Evolutionary conservation across 1,140 invertebrate species (phyloP), one percentile per base, ranked within the genome.

Genomic region (Drosophila novamexicana): DNA sequence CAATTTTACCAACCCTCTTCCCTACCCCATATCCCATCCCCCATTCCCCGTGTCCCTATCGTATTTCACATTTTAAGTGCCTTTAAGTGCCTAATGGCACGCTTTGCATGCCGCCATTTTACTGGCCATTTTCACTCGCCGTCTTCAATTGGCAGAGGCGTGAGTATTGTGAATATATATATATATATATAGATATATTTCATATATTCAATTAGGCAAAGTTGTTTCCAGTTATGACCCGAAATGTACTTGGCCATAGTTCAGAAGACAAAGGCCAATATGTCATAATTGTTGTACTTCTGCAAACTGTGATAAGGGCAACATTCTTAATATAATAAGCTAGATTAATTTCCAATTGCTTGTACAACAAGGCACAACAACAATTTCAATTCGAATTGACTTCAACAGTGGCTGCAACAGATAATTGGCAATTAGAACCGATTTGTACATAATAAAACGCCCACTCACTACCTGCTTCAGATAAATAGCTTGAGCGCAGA

Each of bases 41-140:
- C 7, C 7, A 7, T 6, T 14, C 6, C 0, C 42, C 2, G 0
- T 5, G n/a, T 14, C n/a, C 42, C 14, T 44, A 14, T 36, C 12
- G 14, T 6, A 40, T 37, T 39, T 53, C 49, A 57, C 50, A 66
- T 40, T 79, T 69, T 62, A 79, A 79, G 71, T 72, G 79, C 71
- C 83, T 82, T 86, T 79, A 88, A 86, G 82, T 88, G 82, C 77
- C 82, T 88, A 86, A 86, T 88, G 75, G 80, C 81, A 86, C 81
- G 82, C 22, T 85, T 86, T 77, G 75, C 70, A 86, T 85, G 81
- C 81, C 81, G 34, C 77, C 81, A 81, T 85, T 84, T 85, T 83
- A 57, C 61, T 50, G 42, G 53, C 36, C 42, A 53, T 37, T 64
- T 75, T 71, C 56, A 57, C 22, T 29, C 6, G 7, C 42, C 47